Evolutionary conservation across 1,140 invertebrate genomes (phyloP).

Genomic region (Bombus pascuorum): DNA sequence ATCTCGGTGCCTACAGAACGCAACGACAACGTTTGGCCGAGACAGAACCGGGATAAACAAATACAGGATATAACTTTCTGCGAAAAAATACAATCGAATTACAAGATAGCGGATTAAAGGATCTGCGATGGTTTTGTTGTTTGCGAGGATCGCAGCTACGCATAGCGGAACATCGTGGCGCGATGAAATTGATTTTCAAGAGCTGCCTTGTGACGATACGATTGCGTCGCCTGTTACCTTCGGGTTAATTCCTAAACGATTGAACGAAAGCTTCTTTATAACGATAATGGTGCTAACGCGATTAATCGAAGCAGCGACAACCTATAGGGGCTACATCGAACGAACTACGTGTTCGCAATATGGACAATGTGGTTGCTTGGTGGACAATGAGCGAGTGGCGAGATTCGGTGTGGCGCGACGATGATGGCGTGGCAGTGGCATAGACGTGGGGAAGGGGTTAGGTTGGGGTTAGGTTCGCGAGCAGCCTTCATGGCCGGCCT

Average conservation of each 20-base stretch:
- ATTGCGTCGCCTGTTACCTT: neutral
- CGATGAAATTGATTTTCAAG: neutral
- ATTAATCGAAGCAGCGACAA: neutral
- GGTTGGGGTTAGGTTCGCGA: slow-evolving; percentile 44
- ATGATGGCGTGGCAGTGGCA: neutral
- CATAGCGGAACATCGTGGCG: neutral
- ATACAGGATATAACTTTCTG: neutral
- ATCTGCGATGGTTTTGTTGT: neutral
- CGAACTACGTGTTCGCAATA: no score
- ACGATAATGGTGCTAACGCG: neutral
- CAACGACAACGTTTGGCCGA: no score
- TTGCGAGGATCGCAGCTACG: neutral
- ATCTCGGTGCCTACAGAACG: no score
- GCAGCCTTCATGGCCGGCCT: slow-evolving; percentile 39
- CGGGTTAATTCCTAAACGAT: neutral
- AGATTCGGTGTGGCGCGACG: neutral
- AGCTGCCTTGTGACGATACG: neutral
- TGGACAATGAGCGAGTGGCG: neutral
- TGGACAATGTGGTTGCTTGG: neutral
- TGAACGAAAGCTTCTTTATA: neutral
- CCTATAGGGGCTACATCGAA: no score
- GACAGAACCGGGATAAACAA: no score
- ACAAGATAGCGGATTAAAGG: neutral
- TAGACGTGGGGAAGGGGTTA: slow-evolving; percentile 51
- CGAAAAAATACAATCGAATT: neutral